These are phyloP conservation scores for Campylomormyrus tamandua DNA, from an alignment of 2,113 vertebrate species.

Conservation along the genomic window DNA sequence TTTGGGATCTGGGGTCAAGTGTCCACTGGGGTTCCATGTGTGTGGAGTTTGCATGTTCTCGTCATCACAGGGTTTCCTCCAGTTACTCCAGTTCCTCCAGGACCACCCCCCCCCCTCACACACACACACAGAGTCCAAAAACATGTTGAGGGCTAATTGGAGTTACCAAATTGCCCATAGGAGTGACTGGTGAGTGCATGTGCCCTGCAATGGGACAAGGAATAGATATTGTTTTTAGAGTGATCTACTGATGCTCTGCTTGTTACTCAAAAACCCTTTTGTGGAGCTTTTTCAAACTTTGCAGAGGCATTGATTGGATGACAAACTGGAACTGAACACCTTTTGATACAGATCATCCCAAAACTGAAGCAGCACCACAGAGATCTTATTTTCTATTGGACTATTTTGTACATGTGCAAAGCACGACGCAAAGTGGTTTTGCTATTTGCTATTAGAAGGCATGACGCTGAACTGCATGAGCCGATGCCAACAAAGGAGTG, in stretches of 20 bases:
- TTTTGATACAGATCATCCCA: background rate
- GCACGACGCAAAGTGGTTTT: no score
- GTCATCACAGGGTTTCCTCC: no score
- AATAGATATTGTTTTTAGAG: background rate
- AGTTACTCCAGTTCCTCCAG: no score
- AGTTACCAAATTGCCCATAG: background rate
- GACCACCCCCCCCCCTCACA: no score
- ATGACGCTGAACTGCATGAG: no score
- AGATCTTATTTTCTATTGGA: no score
- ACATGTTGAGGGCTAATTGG: background rate
- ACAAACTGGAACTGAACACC: background rate
- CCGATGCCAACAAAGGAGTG: no score
- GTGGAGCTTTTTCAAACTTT: background rate
- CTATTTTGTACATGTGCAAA: no score
- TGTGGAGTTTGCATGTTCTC: no score
- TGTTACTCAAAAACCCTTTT: background rate
- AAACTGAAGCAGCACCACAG: background rate
- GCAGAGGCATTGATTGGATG: background rate
- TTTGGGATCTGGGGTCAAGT: background rate
- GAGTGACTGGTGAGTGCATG: background rate
- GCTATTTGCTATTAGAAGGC: no score
- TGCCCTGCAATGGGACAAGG: background rate
- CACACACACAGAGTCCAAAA: no score
- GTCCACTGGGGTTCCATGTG: background rate
- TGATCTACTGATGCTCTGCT: background rate